Evolutionary conservation across 2,888 invertebrate species (phyloP).

Genomic region (Molanna angustata): DNA sequence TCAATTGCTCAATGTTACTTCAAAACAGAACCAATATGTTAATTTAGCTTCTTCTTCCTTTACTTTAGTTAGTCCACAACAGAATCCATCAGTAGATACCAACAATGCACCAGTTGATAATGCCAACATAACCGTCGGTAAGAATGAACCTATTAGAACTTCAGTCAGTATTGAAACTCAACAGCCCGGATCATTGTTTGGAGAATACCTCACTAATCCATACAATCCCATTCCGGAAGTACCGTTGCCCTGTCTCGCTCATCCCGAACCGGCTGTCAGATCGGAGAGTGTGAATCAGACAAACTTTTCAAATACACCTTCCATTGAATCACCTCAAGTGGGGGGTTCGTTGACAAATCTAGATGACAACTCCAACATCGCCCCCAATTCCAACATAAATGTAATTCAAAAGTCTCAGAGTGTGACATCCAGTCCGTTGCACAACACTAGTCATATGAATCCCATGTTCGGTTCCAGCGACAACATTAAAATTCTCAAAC

Average conservation of each 20-base stretch:
- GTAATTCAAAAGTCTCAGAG: constrained; percentile 46
- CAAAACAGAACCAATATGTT: constrained; percentile 15
- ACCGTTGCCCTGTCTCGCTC: constrained; percentile 30
- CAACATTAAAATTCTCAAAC: constrained; percentile 38
- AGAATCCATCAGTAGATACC: constrained; percentile 11
- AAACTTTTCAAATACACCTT: constrained; percentile 34
- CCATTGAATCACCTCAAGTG: neutral
- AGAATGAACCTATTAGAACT: neutral
- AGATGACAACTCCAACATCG: constrained; percentile 18
- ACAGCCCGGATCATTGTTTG: constrained; percentile 45
- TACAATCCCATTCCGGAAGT: constrained; percentile 48
- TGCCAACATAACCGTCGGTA: neutral
- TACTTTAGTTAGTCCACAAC: constrained; percentile 29
- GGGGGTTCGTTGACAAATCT: constrained; percentile 6
- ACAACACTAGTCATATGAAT: constrained; percentile 41
- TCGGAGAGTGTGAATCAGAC: constrained; percentile 33
- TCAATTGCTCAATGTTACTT: constrained; percentile 18
- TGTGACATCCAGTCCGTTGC: constrained; percentile 48
- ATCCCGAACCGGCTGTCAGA: neutral
- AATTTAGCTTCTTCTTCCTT: constrained; percentile 19
- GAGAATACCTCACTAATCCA: constrained; percentile 57
- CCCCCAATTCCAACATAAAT: constrained; percentile 36
- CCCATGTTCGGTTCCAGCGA: constrained; percentile 50
- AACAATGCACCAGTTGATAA: constrained; percentile 3
- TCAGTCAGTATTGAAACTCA: constrained; percentile 34